Evolutionary conservation across 1,140 invertebrate genomes (phyloP).

Genomic region (Conus betulinus): DNA sequence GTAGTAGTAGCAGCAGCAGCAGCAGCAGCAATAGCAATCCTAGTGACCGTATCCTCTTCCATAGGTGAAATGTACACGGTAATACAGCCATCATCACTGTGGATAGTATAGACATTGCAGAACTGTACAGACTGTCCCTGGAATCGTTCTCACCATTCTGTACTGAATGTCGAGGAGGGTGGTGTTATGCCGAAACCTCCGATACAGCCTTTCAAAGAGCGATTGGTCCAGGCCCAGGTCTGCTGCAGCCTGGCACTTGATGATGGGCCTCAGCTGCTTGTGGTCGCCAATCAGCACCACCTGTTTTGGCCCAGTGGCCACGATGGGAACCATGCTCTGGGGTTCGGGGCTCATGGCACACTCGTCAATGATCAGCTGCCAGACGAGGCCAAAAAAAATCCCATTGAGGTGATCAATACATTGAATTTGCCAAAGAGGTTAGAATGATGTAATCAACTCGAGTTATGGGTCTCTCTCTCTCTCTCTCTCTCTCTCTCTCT

Average conservation of each 20-base stretch:
- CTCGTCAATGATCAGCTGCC: constrained; percentile 58
- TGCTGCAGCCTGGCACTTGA: constrained; percentile 56
- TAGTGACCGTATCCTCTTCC: too few relatives aligned
- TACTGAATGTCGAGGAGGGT: constrained; percentile 62
- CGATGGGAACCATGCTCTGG: constrained; percentile 65
- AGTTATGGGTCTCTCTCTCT: too few relatives aligned
- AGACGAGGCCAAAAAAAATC: neutral
- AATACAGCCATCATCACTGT: too few relatives aligned
- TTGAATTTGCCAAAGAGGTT: too few relatives aligned
- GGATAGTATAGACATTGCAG: too few relatives aligned
- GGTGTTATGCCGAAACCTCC: constrained; percentile 23
- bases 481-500: too few relatives aligned
- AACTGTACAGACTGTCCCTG: too few relatives aligned
- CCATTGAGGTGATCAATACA: too few relatives aligned
- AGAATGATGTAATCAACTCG: too few relatives aligned
- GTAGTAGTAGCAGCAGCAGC: too few relatives aligned
- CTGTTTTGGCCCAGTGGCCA: constrained; percentile 58
- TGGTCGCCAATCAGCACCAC: constrained; percentile 71
- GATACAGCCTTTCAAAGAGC: constrained; percentile 66
- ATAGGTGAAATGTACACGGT: too few relatives aligned
- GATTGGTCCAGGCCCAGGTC: constrained; percentile 65
- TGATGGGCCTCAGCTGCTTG: constrained; percentile 67
- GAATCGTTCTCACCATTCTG: constrained; percentile 64
- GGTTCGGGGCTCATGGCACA: constrained; percentile 70
- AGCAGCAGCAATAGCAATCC: neutral